phyloP scores from a whole-genome alignment of 2,888 invertebrate genomes.

The Marasmarcha lunaedactyla region DNA sequence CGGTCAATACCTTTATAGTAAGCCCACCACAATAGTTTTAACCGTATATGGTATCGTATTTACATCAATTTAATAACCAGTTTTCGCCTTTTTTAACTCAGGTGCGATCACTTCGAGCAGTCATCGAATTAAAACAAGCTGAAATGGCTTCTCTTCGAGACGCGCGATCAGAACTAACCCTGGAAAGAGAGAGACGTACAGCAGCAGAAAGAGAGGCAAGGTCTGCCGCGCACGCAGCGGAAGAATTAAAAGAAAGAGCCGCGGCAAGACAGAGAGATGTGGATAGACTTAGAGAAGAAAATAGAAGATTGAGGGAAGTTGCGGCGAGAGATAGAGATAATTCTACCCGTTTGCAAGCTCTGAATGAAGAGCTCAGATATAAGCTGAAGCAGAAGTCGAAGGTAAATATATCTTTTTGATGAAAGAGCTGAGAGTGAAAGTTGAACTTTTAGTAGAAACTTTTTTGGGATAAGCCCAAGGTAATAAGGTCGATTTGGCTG shows the following conservation, averaged over 20 bases:
- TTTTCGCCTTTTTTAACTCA: too few relatives aligned
- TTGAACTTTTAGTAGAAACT: too few relatives aligned
- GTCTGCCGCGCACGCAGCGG: conserved; percentile 83
- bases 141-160: conserved; percentile 85
- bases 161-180: conserved; percentile 75
- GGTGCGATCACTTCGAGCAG: conserved; percentile 81
- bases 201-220: conserved; percentile 80
- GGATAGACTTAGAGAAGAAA: conserved; percentile 67
- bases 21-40: too few relatives aligned
- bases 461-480: too few relatives aligned
- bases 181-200: conserved; percentile 81
- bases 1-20: too few relatives aligned
- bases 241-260: conserved; percentile 87
- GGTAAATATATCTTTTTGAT: too few relatives aligned
- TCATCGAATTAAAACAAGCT: conserved; percentile 88
- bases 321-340: conserved; percentile 83
- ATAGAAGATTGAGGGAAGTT: conserved; percentile 78
- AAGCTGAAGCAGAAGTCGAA: conserved; percentile 86
- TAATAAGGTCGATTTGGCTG: too few relatives aligned
- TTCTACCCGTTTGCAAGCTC: conserved; percentile 80
- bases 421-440: too few relatives aligned
- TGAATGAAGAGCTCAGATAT: conserved; percentile 92
- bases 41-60: too few relatives aligned
- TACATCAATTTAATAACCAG: too few relatives aligned
- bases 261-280: conserved; percentile 80